Base-by-base conservation (phyloP, 2,797 vertebrate species). In the Podargus strigoides region DNA sequence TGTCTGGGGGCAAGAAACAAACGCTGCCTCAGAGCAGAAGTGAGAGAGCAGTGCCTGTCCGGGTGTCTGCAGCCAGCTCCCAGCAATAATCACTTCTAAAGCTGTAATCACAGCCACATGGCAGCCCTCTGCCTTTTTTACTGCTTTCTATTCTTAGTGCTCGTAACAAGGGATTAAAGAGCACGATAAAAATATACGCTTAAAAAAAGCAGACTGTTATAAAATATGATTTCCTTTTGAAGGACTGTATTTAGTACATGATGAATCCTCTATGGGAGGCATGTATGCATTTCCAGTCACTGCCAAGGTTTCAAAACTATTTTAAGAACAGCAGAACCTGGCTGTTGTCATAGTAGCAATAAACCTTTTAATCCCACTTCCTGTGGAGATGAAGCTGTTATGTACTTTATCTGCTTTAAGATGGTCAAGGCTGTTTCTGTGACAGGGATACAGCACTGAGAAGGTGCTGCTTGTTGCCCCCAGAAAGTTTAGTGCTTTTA, bases 331-430 rank as follows among this genome's bases (percentile, higher is more conserved):
- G 81, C 84, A 93, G 91, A 96, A 97, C 89, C 94, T 96, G 91
- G 86, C 83, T 86, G 96, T 97, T 97, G 94, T 96, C 95, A 97
- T 96, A 95, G 96, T 69, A 97, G 94, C 94, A 86, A 74, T 95
- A 97, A 97, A 96, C 87, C 95, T 90, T 96, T 93, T 95, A 97
- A 97, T 97, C 96, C 81, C 36, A 68, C 93, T 97, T 97, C 96
- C 94, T 94, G 77, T 82, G 91, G 82, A 86, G 96, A 84, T 94
- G 96, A 96, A 93, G 89, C 89, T 92, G 91, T 89, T 89, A 47
- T 93, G 81, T 67, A 62, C 75, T 68, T 96, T 96, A 96, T 92
- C 94, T 79, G 41, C 92, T 97, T 97, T 94, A 85, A 94, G 93
- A 93, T 90, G 36, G 10, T 90, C 83, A 88, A 34, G 84, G 70